These are phyloP conservation scores for Crotalus viridis DNA, from an alignment of 2,113 vertebrate genomes.

Conservation along the genomic window DNA sequence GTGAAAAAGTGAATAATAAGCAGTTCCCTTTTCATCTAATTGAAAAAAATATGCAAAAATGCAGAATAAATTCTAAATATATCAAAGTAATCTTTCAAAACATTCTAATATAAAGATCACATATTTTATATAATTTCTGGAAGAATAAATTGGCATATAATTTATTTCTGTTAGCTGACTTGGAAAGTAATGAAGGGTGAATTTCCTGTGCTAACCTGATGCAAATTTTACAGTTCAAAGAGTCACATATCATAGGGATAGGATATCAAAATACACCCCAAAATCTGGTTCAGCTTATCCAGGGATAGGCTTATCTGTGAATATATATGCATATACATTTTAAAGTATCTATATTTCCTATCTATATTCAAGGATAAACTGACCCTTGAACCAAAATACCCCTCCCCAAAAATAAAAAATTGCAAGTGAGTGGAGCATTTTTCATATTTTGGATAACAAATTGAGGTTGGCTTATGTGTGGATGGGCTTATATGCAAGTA, in stretches of 20 bases:
- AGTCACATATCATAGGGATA: neutral
- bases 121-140: neutral
- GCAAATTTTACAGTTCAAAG: neutral
- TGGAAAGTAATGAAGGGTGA: neutral
- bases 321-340: neutral
- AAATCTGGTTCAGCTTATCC: neutral
- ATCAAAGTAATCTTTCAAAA: neutral
- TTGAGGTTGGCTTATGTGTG: neutral
- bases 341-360: neutral
- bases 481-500: neutral
- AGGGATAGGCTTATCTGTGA: neutral
- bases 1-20: neutral
- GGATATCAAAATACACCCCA: neutral
- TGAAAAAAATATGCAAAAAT: neutral
- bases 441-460: neutral
- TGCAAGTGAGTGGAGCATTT: neutral
- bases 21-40: neutral
- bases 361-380: neutral
- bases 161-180: neutral
- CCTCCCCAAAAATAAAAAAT: neutral
- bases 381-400: neutral
- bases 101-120: neutral
- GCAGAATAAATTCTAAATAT: neutral
- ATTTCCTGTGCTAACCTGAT: neutral
- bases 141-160: neutral